Base-by-base conservation (phyloP, 2,113 vertebrate species). In the Neogale vison region DNA sequence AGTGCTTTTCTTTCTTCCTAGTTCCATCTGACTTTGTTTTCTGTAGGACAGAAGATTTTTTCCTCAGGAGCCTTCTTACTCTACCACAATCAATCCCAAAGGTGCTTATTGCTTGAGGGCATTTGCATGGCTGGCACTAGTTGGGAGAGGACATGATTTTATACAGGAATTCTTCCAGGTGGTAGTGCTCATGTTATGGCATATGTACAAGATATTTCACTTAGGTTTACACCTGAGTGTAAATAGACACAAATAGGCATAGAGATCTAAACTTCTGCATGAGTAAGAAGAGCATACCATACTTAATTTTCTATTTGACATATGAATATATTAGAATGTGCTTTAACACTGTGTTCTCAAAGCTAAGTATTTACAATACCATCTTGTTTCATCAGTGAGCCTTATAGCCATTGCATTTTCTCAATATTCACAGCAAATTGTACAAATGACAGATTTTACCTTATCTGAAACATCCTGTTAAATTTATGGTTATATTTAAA, bases 401-500 rank as follows among this genome's bases (percentile, higher is more conserved):
- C 24, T 93, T n/a, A 31, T 87, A 93, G 65, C 61, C 13, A 3
- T 65, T 94, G 9, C 0, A 45, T 87, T 98, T 97, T 80, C 45
- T 87, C 76, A 97, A 42, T 95, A 87, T 71, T 95, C 45, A 94
- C 7, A 89, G 4, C 11, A 95, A 93, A 80, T 74, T 89, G 18
- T 67, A 63, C 61, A 89, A 72, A 80, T 26, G 82, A 83, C 9
- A 90, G 72, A 92, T 95, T 79, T 96, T 92, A 57, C 24, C 18
- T 92, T 52, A 88, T 95, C 15, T 91, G 71, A 95, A 95, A 81
- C 24, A 88, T 84, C 18, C 36, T 96, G 8, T 76, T 95, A 86
- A 74, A 34, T 74, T 97, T 94, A 79, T 90, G 8, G 45, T 81
- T 90, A 71, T 50, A 94, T 95, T 94, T 86, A 92, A 84, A 92